A percentile compares a stretch with the other conserved stretches of the same genome.
These are phyloP conservation scores for Acheta domesticus DNA, from an alignment of 2,888 invertebrate genomes.

Conservation along the genomic window DNA sequence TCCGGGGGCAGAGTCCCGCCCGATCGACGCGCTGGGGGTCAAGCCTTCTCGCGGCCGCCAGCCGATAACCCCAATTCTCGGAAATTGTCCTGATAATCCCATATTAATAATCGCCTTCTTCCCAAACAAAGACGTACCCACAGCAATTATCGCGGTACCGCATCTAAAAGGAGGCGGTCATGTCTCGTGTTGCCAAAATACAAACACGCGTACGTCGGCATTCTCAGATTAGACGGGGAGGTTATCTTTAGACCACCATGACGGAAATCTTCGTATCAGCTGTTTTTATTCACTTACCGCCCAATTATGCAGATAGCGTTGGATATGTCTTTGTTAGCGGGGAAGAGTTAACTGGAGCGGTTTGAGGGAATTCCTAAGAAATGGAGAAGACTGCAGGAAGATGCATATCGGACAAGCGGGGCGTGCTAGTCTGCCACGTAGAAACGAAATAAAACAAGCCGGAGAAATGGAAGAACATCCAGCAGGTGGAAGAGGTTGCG, in stretches of 20 bases:
- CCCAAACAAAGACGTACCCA: slow-evolving; percentile 4
- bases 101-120: neutral
- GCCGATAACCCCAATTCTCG: slow-evolving; percentile 10
- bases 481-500: too few relatives aligned
- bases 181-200: neutral
- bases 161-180: neutral
- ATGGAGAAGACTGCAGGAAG: too few relatives aligned
- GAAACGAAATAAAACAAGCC: too few relatives aligned
- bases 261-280: neutral
- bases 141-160: neutral
- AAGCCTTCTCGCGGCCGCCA: neutral
- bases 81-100: neutral
- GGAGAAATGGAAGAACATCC: too few relatives aligned
- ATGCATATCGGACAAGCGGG: too few relatives aligned
- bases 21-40: neutral
- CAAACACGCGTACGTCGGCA: neutral
- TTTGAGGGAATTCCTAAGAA: too few relatives aligned
- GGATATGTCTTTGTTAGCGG: neutral
- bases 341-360: too few relatives aligned
- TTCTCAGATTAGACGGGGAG: neutral
- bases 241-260: neutral
- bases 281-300: slow-evolving; percentile 6
- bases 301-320: neutral
- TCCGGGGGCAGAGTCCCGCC: neutral
- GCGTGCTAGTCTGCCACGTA: too few relatives aligned